Percentiles rank a stretch among this genome's conserved stretches.
Evolutionary conservation across 2,113 vertebrate genomes (phyloP).

Genomic region (Anolis sagrei): DNA sequence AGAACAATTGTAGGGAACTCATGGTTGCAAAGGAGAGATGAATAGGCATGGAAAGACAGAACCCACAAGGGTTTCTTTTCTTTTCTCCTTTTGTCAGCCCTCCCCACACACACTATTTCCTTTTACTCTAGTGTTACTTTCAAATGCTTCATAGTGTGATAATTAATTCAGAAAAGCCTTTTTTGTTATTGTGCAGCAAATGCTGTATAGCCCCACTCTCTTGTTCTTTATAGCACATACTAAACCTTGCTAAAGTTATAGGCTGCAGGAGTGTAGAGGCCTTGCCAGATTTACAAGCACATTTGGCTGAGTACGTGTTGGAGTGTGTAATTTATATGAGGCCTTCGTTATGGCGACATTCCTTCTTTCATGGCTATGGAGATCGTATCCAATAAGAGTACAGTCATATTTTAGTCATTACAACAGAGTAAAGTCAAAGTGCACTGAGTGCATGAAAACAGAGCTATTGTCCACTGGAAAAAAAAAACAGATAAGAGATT

Average conservation of each 20-base stretch:
- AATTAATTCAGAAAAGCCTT: slow-evolving; percentile 12
- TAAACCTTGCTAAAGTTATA: slow-evolving; percentile 16
- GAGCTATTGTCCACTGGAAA: slow-evolving; percentile 47
- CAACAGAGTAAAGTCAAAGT: slow-evolving; percentile 49
- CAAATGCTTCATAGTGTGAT: neutral
- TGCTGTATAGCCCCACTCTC: slow-evolving; percentile 3
- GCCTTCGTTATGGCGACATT: slow-evolving; percentile 60
- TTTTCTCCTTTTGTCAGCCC: neutral
- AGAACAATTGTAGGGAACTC: neutral
- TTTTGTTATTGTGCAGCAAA: neutral
- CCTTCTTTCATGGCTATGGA: slow-evolving; percentile 44
- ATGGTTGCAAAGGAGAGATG: neutral
- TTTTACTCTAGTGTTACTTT: neutral
- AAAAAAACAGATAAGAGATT: slow-evolving; percentile 26
- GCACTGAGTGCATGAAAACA: slow-evolving; percentile 36
- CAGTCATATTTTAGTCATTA: slow-evolving; percentile 32
- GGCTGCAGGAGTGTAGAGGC: slow-evolving; percentile 4
- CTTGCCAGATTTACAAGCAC: slow-evolving; percentile 18
- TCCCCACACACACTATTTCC: neutral
- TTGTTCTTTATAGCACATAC: neutral
- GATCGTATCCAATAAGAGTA: slow-evolving; percentile 41
- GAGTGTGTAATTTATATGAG: slow-evolving; percentile 52
- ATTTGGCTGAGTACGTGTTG: slow-evolving; percentile 30
- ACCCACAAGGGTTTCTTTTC: neutral
- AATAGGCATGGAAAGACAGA: neutral